phyloP scores from a whole-genome alignment of 2,113 vertebrate species.

The Speoplatyrhinus poulsoni region DNA sequence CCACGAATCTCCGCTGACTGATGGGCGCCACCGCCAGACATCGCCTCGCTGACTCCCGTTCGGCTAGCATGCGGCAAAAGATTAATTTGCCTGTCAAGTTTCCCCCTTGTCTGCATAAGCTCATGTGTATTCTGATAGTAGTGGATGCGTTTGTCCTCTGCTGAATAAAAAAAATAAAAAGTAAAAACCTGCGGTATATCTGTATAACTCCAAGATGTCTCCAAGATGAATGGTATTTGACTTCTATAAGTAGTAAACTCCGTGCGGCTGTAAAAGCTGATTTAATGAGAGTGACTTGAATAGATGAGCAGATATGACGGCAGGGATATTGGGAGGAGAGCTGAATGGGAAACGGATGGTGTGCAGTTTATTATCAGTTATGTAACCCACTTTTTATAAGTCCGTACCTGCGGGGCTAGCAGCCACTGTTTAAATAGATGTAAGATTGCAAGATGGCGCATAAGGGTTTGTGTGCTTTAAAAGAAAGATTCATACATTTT shows the following conservation, averaged over 20 bases:
- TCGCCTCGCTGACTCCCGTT: constrained; percentile 61
- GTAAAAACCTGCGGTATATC: constrained; percentile 55
- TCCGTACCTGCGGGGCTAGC: constrained; percentile 34
- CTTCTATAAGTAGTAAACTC: constrained; percentile 58
- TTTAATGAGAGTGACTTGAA: constrained; percentile 58
- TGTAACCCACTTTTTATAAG: constrained; percentile 54
- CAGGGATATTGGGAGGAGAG: constrained; percentile 40
- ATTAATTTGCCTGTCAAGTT: constrained; percentile 58
- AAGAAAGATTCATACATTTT: constrained; percentile 6
- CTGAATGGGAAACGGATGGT: constrained; percentile 49
- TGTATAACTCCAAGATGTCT: constrained; percentile 40
- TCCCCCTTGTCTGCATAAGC: constrained; percentile 15
- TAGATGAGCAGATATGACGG: constrained; percentile 56
- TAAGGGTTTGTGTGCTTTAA: constrained; percentile 8
- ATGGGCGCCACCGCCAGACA: constrained; percentile 49
- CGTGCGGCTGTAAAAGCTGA: constrained; percentile 51
- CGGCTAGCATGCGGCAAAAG: constrained; percentile 54
- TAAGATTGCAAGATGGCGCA: background rate
- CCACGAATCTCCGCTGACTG: constrained; percentile 54
- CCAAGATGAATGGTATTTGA: constrained; percentile 57
- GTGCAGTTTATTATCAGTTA: constrained; percentile 53
- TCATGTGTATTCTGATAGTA: constrained; percentile 52
- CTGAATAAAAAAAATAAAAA: constrained; percentile 33
- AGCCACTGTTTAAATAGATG: constrained; percentile 17
- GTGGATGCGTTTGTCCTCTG: constrained; percentile 56